Evolutionary conservation across 2,113 vertebrate genomes (phyloP), one percentile per base, ranked within the genome.

Genomic region (Leucopsar rothschildi): DNA sequence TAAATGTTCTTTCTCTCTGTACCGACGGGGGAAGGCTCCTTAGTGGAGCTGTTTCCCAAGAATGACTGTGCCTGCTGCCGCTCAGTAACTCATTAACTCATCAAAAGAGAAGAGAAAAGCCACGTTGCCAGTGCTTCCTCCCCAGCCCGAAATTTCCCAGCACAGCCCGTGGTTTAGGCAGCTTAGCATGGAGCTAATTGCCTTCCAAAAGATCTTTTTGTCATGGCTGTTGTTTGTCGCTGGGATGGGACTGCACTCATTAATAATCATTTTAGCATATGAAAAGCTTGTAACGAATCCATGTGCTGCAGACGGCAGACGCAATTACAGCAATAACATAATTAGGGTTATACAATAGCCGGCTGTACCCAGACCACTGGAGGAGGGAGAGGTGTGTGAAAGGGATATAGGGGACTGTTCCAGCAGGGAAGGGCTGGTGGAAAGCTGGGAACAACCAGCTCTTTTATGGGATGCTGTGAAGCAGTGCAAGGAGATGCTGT

Each of bases 231-330:
- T 92, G 95, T 90, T 93, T 50, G 10, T 80, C 11, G 8, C 90
- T 91, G 80, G 92, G 96, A 91, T 90, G 94, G 93, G 96, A 84
- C 92, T 33, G 61, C 64, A 17, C 96, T 97, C 96, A 78, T 97
- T 97, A 97, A 97, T 97, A 97, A 97, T 82, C 69, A 82, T 93
- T 96, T 97, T 97, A 97, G 96, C 96, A 95, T 97, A 97, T 97
- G 96, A 97, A 96, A 97, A 94, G 95, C 94, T 83, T 94, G 95
- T 96, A 97, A 97, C 37, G 55, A 95, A 96, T 95, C 96, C 95
- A 97, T 96, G 97, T 39, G 96, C 89, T 84, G 94, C 96, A 96
- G 96, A 94, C 92, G 16, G 95, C 88, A 94, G 91, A 70, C 20
- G 28, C 95, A 97, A 96, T 97, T 97, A 97, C 87, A 83, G 92